A percentile compares a stretch with the other conserved stretches of the same genome.
Conservation (phyloP, 2,797 vertebrate genomes). For the Balearica regulorum region DNA sequence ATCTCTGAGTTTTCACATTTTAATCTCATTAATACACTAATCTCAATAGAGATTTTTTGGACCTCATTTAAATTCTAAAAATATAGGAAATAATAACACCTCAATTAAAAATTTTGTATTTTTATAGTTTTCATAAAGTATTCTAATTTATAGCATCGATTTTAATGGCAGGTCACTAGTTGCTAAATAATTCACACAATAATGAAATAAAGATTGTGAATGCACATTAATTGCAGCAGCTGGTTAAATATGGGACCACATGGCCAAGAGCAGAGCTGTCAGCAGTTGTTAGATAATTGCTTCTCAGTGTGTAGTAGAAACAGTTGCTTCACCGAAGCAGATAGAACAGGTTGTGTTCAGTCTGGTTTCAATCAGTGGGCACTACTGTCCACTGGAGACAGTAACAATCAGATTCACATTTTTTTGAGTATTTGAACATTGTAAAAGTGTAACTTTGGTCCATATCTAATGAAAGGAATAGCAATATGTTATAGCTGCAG, state of each 20-base stretch:
- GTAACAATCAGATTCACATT: background rate
- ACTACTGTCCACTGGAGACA: background rate
- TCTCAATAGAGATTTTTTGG: background rate
- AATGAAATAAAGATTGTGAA: background rate
- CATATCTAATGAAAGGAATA: background rate
- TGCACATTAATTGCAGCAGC: slow-evolving; percentile 14
- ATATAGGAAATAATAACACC: background rate
- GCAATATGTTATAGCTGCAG: background rate
- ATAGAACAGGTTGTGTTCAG: background rate
- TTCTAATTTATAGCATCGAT: background rate
- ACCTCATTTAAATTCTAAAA: background rate
- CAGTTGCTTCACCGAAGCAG: background rate
- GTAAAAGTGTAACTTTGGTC: background rate
- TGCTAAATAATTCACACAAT: background rate
- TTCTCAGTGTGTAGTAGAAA: slow-evolving; percentile 15
- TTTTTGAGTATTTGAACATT: background rate
- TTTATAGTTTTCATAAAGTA: background rate
- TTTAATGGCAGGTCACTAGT: background rate
- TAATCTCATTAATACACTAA: background rate
- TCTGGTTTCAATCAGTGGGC: slow-evolving; percentile 12
- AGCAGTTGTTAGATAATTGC: slow-evolving; percentile 58
- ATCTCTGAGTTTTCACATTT: background rate
- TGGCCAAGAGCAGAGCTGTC: slow-evolving; percentile 13
- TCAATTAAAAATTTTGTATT: background rate
- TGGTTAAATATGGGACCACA: background rate